Base-by-base conservation (phyloP, 1,140 invertebrate genomes). In the Drosophila grimshawi region DNA sequence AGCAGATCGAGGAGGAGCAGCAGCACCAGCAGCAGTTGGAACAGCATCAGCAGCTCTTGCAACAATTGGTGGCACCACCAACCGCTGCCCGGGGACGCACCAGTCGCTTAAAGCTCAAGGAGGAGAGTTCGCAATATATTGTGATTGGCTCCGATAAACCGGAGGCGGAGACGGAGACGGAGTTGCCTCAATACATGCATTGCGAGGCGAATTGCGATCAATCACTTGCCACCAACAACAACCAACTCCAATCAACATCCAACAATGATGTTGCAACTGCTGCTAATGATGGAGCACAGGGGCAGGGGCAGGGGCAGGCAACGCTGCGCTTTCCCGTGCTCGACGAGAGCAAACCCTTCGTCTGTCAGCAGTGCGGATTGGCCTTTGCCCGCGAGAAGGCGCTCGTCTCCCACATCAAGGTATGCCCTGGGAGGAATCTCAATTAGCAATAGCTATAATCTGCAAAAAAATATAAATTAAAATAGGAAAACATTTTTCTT, bases 331-430 rank as follows among this genome's bases (percentile, higher is more conserved):
- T 70, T 29, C 95, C 95, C 4, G 93, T 96, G 43, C 94, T 94
- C 0, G 96, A 97, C 93, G 94, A 95, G 1, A 94, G 94, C 30
- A 95, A 96, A 66, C 96, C 96, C 0, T 97, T 97, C 81, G 96
- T 97, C 3, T 97, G 96, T 70, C 95, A 96, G 52, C 95, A 95
- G 70, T 97, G 96, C 78, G 96, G 96, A 1, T 93, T 97, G 48
- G 95, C 95, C 5, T 97, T 97, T 93, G 96, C 96, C 0, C 93
- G 96, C 33, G 96, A 97, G 86, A 97, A 97, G 85, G 96, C 96
- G 2, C 89, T 97, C 1, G 94, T 95, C 19, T 96, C 96, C 1
- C 96, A 97, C 89, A 91, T 94, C 0, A 94, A 94, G 86, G 94
- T 95, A 63, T 91, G 27, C 10, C 19, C 19, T 19, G 19, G 19